These are phyloP conservation scores for Gymnopithys bicolor DNA, from an alignment of 2,797 vertebrate genomes.

Conservation along the genomic window DNA sequence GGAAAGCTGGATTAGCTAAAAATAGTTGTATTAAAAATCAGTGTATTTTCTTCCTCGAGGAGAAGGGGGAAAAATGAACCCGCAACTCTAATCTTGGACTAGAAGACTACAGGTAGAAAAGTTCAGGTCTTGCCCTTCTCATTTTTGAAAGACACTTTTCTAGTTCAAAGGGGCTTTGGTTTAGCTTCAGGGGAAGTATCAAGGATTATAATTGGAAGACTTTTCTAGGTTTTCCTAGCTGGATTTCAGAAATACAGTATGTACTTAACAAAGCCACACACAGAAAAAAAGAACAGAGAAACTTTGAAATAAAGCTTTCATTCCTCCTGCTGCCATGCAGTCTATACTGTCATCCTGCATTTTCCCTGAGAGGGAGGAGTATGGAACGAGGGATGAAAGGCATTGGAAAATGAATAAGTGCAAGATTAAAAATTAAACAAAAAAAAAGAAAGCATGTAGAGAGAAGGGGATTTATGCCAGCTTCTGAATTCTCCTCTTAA, in stretches of 20 bases:
- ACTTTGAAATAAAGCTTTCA: constrained; percentile 64
- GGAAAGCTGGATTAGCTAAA: constrained; percentile 57
- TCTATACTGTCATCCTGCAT: neutral
- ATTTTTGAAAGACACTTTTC: constrained; percentile 53
- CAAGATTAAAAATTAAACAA: constrained; percentile 51
- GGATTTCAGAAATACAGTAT: constrained; percentile 37
- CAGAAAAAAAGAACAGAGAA: constrained; percentile 32
- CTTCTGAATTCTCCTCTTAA: neutral
- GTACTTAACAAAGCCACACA: constrained; percentile 58
- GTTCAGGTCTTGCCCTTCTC: constrained; percentile 67
- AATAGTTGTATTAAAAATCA: constrained; percentile 50
- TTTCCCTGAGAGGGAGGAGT: neutral
- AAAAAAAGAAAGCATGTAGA: neutral
- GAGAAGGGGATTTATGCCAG: neutral
- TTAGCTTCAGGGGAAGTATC: constrained; percentile 64
- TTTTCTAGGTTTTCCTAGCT: constrained; percentile 63
- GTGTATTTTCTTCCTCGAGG: constrained; percentile 10
- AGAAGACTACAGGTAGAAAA: constrained; percentile 39
- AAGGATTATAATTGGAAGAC: constrained; percentile 69
- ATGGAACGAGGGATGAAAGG: neutral
- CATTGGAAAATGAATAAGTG: neutral
- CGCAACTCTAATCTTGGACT: constrained; percentile 53
- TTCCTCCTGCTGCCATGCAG: neutral
- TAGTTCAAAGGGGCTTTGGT: constrained; percentile 68
- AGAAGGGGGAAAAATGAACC: neutral